Conservation (phyloP, 2,888 invertebrate genomes). For the Caenorhabditis japonica region DNA sequence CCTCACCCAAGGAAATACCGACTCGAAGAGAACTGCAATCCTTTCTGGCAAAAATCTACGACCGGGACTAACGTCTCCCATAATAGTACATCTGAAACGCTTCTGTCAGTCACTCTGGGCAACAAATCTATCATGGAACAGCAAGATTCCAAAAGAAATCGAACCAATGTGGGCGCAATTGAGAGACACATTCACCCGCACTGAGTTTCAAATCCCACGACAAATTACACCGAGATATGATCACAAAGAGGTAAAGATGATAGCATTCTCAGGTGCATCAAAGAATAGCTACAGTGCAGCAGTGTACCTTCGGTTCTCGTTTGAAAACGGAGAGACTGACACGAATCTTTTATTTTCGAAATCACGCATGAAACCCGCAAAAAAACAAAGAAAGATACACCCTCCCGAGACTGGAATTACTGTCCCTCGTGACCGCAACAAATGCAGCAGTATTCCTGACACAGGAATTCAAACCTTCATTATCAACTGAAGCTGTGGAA, state of each 20-base stretch:
- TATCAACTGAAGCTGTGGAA: not conserved
- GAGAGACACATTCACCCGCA: not conserved
- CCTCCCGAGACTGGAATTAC: constrained; percentile 49
- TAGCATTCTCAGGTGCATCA: constrained; percentile 21
- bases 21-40: constrained; percentile 19
- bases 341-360: constrained; percentile 22
- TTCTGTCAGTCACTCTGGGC: constrained; percentile 32
- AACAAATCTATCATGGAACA: constrained; percentile 20
- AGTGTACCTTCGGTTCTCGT: constrained; percentile 14
- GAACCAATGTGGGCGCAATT: constrained; percentile 22
- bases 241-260: not conserved
- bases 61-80: constrained; percentile 33
- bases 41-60: constrained; percentile 20
- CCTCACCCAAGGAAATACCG: not conserved
- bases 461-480: not conserved
- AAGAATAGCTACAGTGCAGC: not conserved
- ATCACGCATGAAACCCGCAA: constrained; percentile 17
- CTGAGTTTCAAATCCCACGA: not conserved
- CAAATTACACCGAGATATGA: not conserved
- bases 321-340: not conserved
- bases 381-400: constrained; percentile 14
- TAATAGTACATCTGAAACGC: constrained; percentile 12
- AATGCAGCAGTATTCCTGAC: too few relatives aligned
- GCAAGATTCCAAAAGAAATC: not conserved
- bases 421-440: constrained; percentile 28